These are phyloP conservation scores for Candidula unifasciata DNA, from an alignment of 2,888 invertebrate genomes.

Conservation along the genomic window DNA sequence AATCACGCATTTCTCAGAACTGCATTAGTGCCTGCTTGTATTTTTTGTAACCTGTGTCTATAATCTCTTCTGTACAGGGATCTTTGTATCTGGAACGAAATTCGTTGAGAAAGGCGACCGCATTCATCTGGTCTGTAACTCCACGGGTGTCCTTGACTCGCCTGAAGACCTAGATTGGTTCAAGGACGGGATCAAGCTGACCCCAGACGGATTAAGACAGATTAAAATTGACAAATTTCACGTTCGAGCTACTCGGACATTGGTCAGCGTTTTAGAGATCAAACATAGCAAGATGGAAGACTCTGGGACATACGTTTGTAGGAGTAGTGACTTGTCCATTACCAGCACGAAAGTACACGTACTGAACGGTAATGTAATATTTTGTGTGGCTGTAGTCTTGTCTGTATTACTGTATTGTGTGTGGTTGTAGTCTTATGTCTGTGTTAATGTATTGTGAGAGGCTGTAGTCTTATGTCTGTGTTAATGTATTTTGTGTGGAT, in stretches of 20 bases:
- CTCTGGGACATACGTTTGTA: constrained; percentile 67
- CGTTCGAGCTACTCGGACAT: constrained; percentile 62
- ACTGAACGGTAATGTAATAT: constrained; percentile 62
- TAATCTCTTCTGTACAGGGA: neutral
- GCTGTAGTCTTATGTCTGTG: too few relatives aligned
- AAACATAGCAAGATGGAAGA: constrained; percentile 66
- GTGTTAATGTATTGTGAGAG: too few relatives aligned
- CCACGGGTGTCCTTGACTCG: constrained; percentile 63
- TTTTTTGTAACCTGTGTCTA: too few relatives aligned
- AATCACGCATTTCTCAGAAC: too few relatives aligned
- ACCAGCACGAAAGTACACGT: constrained; percentile 65
- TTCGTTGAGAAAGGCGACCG: constrained; percentile 67
- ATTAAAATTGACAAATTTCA: constrained; percentile 64
- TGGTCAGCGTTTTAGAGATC: constrained; percentile 66
- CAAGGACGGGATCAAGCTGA: constrained; percentile 64
- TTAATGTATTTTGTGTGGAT: too few relatives aligned
- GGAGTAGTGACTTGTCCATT: constrained; percentile 62
- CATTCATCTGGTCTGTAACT: constrained; percentile 67
- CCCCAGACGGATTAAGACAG: constrained; percentile 62
- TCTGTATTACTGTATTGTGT: neutral
- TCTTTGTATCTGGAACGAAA: constrained; percentile 54
- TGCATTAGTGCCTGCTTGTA: too few relatives aligned
- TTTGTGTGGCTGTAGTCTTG: neutral
- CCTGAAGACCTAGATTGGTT: constrained; percentile 69
- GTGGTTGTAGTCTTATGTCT: too few relatives aligned